Evolutionary conservation across 2,888 invertebrate species (phyloP).

Genomic region (Epinotia ramella): DNA sequence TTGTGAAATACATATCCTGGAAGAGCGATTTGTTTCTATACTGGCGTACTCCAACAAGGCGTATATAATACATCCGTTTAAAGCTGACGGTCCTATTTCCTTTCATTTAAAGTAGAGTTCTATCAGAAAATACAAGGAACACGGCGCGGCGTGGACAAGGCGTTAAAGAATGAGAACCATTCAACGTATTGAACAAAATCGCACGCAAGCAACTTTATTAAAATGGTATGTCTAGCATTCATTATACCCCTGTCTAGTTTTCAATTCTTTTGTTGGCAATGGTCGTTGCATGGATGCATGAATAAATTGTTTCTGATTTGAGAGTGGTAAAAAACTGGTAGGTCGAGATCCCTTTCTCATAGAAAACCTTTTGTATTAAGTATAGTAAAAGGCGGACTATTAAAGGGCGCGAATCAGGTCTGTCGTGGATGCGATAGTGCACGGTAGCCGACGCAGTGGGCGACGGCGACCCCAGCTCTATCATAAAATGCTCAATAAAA

Average conservation of each 20-base stretch:
- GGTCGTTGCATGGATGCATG: constrained; percentile 81
- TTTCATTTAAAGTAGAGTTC: constrained; percentile 17
- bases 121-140: constrained; percentile 28
- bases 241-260: constrained; percentile 84
- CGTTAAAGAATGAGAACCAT: constrained; percentile 54
- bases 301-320: constrained; percentile 81
- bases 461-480: constrained; percentile 35
- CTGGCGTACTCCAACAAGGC: background rate
- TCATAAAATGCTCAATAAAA: constrained; percentile 33
- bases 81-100: constrained; percentile 10
- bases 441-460: constrained; percentile 50
- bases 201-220: constrained; percentile 82
- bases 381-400: constrained; percentile 81
- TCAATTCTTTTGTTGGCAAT: constrained; percentile 80
- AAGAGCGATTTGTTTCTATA: background rate
- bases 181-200: constrained; percentile 70
- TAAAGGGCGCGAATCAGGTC: constrained; percentile 78
- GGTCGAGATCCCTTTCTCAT: constrained; percentile 85
- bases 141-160: constrained; percentile 30
- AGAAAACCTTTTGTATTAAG: constrained; percentile 78
- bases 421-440: constrained; percentile 49
- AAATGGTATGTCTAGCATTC: constrained; percentile 82
- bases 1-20: background rate
- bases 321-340: constrained; percentile 82
- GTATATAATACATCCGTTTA: constrained; percentile 7